Percentiles rank a stretch among this genome's conserved stretches.
Conservation (phyloP, 1,140 invertebrate genomes). For the Rhagoletis zephyria region DNA sequence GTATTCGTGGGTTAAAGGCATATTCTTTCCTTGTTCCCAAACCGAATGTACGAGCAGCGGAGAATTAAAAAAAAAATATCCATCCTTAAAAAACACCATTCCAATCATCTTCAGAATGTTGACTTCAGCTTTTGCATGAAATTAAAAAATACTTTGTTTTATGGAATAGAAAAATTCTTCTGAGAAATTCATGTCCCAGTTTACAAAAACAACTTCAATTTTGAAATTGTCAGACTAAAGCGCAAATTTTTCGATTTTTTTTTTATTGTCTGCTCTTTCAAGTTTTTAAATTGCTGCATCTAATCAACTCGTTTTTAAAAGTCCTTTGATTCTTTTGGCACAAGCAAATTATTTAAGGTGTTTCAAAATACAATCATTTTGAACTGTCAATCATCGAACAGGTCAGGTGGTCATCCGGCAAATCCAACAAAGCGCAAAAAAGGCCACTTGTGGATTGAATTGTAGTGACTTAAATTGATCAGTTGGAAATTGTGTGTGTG, state of each 20-base stretch:
- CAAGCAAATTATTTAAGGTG: conserved; percentile 34
- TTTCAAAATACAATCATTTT: background rate
- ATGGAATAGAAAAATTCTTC: background rate
- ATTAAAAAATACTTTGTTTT: background rate
- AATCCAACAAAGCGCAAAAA: background rate
- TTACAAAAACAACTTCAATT: background rate
- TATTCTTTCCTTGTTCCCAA: too few relatives aligned
- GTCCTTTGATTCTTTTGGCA: background rate
- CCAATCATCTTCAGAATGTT: too few relatives aligned
- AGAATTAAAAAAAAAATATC: too few relatives aligned
- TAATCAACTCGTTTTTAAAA: conserved; percentile 10
- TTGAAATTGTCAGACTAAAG: conserved; percentile 34
- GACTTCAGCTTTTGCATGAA: background rate
- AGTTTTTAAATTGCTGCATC: conserved; percentile 11
- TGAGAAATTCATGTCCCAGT: background rate
- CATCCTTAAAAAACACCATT: too few relatives aligned
- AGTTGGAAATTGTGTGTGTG: background rate
- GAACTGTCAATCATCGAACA: background rate
- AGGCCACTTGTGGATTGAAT: background rate
- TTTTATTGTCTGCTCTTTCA: conserved; percentile 17
- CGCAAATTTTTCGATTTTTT: conserved; percentile 31
- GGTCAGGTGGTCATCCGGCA: too few relatives aligned
- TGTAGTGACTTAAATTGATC: background rate
- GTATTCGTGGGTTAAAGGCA: too few relatives aligned
- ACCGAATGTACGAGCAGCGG: too few relatives aligned